phyloP scores from a whole-genome alignment of 2,113 vertebrate species.

The mouse (Mus musculus) region GRCm39 chr10:53312501-53313000 shows the following conservation, averaged over 20 bases:
- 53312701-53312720: not conserved
- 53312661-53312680: not conserved
- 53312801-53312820: not conserved
- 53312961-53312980: not conserved
- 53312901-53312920: not conserved
- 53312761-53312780: not conserved
- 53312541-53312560: no score
- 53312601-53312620: conserved; percentile 50
- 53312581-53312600: no score
- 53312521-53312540: no score
- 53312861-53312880: no score
- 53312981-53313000: not conserved
- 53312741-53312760: not conserved
- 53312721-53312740: not conserved
- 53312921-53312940: not conserved
- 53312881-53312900: no score
- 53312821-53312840: not conserved
- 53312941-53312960: not conserved
- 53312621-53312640: conserved; percentile 14
- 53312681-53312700: not conserved
- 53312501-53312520: no score
- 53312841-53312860: no score
- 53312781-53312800: not conserved
- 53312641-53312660: not conserved
- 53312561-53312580: no score